Base-by-base conservation (phyloP, 2,113 vertebrate genomes). In the Misgurnus anguillicaudatus region DNA sequence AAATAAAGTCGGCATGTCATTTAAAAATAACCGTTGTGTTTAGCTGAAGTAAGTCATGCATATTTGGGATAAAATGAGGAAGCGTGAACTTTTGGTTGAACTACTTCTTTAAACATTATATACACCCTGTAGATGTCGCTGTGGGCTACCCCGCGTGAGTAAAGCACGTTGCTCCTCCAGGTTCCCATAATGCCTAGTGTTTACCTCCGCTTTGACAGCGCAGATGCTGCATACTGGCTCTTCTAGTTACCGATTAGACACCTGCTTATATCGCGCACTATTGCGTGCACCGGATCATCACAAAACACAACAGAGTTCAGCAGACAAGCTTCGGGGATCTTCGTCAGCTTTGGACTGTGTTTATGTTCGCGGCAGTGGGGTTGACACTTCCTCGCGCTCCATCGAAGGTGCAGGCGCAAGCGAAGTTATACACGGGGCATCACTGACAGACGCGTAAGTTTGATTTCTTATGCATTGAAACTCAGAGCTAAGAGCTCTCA, bases 161-260 rank as follows among this genome's bases (percentile, higher is more conserved):
- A 51, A 3, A 66, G 36, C 73, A 61, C 78, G 67, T 41, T 78
- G 36, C 41, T 51, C 38, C 55, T 73, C 62, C 68, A 62, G 60
- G 60, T 80, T 80, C 82, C 82, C 82, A 83, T 13, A 77, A 83
- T 83, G 78, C 82, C 21, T 36, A 45, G 79, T 78, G 79, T 84
- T 84, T 77, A 78, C 68, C 67, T 68, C 42, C 24, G 24, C 39
- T 13, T 8, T 80, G 71, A 83, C 82, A 83, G 82, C 62, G 19
- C 55, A 17, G 78, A 42, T 48, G 53, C 78, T 21, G 58, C 16
- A 64, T 65, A 4, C 58, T 61, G 61, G 67, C 64, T 79, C 70
- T 42, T 69, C 51, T 83, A 67, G 73, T 72, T 38, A 38, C 73
- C 60, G 10, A 61, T 55, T 53, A 57, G 72, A 76, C 17, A 58